Base-by-base conservation (phyloP, 2,888 invertebrate species). In the Saturnia japonica region DNA sequence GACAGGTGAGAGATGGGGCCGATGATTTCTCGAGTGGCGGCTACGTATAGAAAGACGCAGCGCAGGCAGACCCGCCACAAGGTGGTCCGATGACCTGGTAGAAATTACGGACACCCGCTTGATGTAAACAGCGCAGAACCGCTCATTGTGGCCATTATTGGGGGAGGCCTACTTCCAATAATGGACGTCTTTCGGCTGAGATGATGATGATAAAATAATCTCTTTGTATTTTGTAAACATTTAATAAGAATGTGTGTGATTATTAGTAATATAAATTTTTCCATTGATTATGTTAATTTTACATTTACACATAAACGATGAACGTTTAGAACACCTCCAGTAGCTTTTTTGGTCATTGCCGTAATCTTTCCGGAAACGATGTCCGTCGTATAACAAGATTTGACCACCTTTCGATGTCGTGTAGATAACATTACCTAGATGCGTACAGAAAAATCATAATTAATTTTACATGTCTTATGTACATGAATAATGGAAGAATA, bases 301-400 rank as follows among this genome's bases (percentile, higher is more conserved):
- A 72, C 85, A 86, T 74, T 85, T 88, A 72, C 90, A 90, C n/a
- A 80, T 77, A 45, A 77, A 76, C 0, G 80, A 74, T 0, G 81
- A 70, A 69, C 88, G 80, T 72, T 87, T 90, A 1, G 83, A 82
- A 68, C 91, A 91, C 2, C 91, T 79, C 90, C 90, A 91, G 75
- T 86, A 88, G 70, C 91, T 90, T n/a, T 80, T 80, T 9, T 73
- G 70, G 0, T 79, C 80, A n/a, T 84, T 84, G 0, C 82, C 84
- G 64, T 89, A 89, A 54, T 89, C 87, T 11, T 84, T 79, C 72
- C 89, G 82, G 74, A 86, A 91, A 1, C 87, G 82, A 71, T 89
- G 77, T 0, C 86, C 86, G 2, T 76, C 75, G 19, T 86, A 76
- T 9, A 87, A 2, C 11, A 91, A 74, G 1, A 88, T 84, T 74